A percentile compares a stretch with the other conserved stretches of the same genome.
phyloP scores from a whole-genome alignment of 2,113 vertebrate species.

The Montifringilla adamsi region DNA sequence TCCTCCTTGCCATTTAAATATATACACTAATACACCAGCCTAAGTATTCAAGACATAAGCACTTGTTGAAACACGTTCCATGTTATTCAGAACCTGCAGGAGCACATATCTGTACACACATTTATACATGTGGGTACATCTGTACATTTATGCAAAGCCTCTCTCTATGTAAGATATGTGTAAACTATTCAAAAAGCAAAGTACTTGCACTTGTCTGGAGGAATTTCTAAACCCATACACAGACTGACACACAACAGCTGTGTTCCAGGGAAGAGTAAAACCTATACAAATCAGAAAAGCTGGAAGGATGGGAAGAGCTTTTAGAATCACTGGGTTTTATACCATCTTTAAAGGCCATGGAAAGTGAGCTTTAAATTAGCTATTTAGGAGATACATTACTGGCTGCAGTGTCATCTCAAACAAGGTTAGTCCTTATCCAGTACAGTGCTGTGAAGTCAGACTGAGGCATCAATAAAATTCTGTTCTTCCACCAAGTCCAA shows the following conservation, averaged over 20 bases:
- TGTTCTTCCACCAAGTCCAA: not conserved
- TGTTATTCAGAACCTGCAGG: not conserved
- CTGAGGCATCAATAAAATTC: not conserved
- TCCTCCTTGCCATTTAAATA: not conserved
- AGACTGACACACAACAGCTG: not conserved
- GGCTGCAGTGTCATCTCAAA: conserved; percentile 4
- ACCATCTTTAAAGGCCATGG: not conserved
- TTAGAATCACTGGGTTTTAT: not conserved
- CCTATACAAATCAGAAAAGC: not conserved
- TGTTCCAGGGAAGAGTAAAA: not conserved
- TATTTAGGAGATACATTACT: not conserved
- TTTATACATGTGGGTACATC: not conserved
- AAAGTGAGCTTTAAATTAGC: conserved; percentile 2
- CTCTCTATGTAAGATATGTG: not conserved
- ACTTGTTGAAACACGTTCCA: not conserved
- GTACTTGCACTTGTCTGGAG: not conserved
- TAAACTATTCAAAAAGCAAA: not conserved
- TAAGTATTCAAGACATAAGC: not conserved
- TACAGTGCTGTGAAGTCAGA: not conserved
- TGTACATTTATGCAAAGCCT: not conserved
- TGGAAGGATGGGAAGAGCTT: conserved; percentile 8
- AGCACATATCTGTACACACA: not conserved
- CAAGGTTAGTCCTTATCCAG: not conserved
- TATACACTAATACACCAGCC: not conserved
- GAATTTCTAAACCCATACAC: not conserved